Base-by-base conservation (phyloP, 2,113 vertebrate genomes). In the Calidris pugnax region DNA sequence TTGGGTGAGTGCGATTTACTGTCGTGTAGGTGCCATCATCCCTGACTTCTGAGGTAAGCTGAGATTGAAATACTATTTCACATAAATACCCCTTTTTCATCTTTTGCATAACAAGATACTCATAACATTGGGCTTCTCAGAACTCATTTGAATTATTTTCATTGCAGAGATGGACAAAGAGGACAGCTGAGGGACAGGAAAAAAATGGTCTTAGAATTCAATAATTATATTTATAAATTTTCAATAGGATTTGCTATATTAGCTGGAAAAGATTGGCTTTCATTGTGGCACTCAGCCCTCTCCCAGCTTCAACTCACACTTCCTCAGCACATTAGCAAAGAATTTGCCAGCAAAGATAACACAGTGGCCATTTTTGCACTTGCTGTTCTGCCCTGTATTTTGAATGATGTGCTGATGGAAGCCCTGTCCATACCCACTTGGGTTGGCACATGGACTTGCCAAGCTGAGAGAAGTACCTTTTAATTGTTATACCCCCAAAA, bases 381-480 rank as follows among this genome's bases (percentile, higher is more conserved):
- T 55, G 66, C 66, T 75, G 53, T 74, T 81, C 47, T 68, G 43
- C 23, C 3, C 27, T 50, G 41, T 37, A 1, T 12, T 77, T 62
- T 53, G 82, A 18, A 11, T 30, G 59, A 7, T 33, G 47, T 21
- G 55, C 79, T 80, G 8, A 6, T 3, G 24, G 33, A 35, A 62
- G 30, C 35, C 24, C 59, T 62, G 63, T 10, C 72, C 0, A 0
- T 28, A 9, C 63, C 37, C 73, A 19, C 32, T 1, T 74, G 60
- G 50, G 45, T 8, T 89, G 71, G 62, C 57, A 75, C 5, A 2
- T 13, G 35, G 48, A 4, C 19, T 55, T 67, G 41, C 53, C n/a
- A 71, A 39, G n/a, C 89, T 89, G 77, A 50, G 64, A n/a, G 53
- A n/a, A 78, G 30, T 14, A 30, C 21, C 12, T 89, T 87, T 81